Base-by-base conservation (phyloP, 2,113 vertebrate species). In the Caretta caretta region DNA sequence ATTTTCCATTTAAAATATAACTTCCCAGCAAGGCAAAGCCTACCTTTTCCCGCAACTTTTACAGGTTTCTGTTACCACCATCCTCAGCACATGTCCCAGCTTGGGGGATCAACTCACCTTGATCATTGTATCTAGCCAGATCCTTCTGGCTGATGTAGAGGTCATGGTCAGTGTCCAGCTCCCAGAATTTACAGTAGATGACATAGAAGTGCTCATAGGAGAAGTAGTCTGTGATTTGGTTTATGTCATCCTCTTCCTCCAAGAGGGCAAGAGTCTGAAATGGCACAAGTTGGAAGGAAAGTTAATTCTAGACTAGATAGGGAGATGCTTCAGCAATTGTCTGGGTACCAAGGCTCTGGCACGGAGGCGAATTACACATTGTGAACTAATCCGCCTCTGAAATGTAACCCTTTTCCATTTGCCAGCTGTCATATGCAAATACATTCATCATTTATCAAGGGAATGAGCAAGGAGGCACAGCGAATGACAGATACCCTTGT, bases 181-280 rank as follows among this genome's bases (percentile, higher is more conserved):
- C 99, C 99, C 99, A 99, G 98, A 99, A 99, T 98, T 99, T 99
- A 99, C 99, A 99, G 97, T 99, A 99, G 98, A 99, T 99, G 89
- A 99, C 99, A 94, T 99, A 99, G 97, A 99, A 99, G 95, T 99
- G 99, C 95, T 99, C 99, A 1, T 99, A 99, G 91, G 99, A 99
- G 98, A 99, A 99, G 98, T 99, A 99, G 98, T 99, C 99, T 76
- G 99, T 99, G 97, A 99, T 99, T 98, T 99, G 99, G 97, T 99
- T 99, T 97, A 99, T 99, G 97, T 99, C 99, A 92, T 99, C 99
- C 90, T 99, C 99, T 97, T 99, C 99, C 97, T 99, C 99, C 97
- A 99, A 98, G 94, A 99, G 98, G 51, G 99, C 99, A 82, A 99
- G 98, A 10, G 99, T 99, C 99, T 99, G 97, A 96, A 98, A 98